phyloP scores from a whole-genome alignment of 1,140 invertebrate genomes.

The Ceratitis capitata region DNA sequence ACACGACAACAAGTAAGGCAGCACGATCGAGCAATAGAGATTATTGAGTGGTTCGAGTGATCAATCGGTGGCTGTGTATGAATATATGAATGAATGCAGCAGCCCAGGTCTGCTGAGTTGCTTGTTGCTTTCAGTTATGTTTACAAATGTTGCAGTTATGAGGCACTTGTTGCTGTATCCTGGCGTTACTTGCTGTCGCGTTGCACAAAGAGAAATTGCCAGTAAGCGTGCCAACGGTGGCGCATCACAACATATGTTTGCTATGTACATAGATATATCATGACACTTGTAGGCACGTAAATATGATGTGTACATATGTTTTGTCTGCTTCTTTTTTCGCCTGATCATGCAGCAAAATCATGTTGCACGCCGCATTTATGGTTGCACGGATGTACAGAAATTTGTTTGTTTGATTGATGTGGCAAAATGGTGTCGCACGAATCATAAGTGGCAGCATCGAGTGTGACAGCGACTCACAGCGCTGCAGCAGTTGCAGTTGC shows the following conservation, averaged over 20 bases:
- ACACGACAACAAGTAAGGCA: neutral
- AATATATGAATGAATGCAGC: neutral
- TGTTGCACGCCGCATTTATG: neutral
- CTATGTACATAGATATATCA: no score
- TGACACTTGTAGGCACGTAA: no score
- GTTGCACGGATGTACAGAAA: neutral
- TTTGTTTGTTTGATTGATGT: slow-evolving; percentile 33
- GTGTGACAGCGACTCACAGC: neutral
- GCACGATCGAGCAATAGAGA: neutral
- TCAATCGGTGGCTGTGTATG: neutral
- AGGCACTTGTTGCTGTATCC: neutral
- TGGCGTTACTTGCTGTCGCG: neutral
- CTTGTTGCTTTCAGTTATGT: neutral
- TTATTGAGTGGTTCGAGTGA: neutral
- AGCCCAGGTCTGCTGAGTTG: neutral
- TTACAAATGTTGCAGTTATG: slow-evolving; percentile 29
- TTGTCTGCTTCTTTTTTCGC: no score
- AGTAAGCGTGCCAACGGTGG: neutral
- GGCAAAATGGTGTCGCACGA: slow-evolving; percentile 22
- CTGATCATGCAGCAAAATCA: neutral
- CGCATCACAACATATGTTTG: neutral
- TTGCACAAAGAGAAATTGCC: neutral
- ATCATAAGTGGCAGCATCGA: neutral
- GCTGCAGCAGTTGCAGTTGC: neutral
- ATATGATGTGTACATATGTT: no score